Percentiles rank a stretch among this genome's conserved stretches.
These are phyloP conservation scores for Ictalurus punctatus DNA, from an alignment of 2,113 vertebrate genomes.

Conservation along the genomic window DNA sequence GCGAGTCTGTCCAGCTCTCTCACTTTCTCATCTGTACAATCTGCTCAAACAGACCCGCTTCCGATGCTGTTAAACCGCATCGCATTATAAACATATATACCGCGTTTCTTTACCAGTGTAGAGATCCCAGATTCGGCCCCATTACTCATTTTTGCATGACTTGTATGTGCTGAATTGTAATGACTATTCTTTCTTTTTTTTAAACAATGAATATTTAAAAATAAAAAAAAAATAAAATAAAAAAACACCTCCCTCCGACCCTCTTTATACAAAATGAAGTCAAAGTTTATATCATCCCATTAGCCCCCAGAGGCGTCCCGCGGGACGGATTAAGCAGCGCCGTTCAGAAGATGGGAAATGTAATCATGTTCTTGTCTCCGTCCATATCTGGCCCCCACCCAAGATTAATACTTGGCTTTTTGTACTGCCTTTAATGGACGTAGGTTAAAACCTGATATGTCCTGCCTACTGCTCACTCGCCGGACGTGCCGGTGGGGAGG, in stretches of 20 bases:
- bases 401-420: slow-evolving; percentile 29
- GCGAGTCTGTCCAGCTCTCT: neutral
- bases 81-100: neutral
- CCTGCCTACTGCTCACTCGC: neutral
- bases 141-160: neutral
- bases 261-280: slow-evolving; percentile 24
- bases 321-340: slow-evolving; percentile 22
- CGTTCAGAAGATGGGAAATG: slow-evolving; percentile 42
- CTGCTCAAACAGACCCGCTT: neutral
- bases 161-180: neutral
- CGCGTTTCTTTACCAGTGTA: neutral
- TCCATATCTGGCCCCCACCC: neutral
- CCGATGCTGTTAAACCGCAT: neutral
- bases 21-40: neutral
- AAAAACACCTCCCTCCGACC: neutral
- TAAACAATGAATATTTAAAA: too few species aligned
- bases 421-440: neutral
- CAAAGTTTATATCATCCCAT: slow-evolving; percentile 35
- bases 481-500: slow-evolving; percentile 1
- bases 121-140: neutral
- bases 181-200: neutral
- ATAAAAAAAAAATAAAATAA: too few species aligned
- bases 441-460: slow-evolving; percentile 11
- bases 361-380: slow-evolving; percentile 28
- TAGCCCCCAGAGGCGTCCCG: slow-evolving; percentile 21